phyloP scores from a whole-genome alignment of 2,797 vertebrate species.

The Acipenser oxyrinchus region DNA sequence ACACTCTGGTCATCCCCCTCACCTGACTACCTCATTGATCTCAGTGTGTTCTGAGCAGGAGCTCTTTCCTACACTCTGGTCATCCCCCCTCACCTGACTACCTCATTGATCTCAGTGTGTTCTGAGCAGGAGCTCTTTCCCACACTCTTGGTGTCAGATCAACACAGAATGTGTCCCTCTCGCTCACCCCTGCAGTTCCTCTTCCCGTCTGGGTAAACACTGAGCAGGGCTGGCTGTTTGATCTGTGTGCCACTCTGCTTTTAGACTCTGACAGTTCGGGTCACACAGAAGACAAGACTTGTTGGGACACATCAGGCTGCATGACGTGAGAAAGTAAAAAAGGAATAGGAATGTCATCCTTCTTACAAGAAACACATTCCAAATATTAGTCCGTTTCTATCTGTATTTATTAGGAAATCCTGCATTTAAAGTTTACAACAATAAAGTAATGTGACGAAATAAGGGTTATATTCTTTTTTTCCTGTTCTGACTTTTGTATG shows the following conservation, averaged over 20 bases:
- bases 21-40: too few species aligned
- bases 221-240: constrained; percentile 48
- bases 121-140: constrained; percentile 22
- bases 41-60: too few species aligned
- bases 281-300: constrained; percentile 45
- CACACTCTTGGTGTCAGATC: constrained; percentile 26
- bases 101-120: constrained; percentile 16
- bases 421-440: too few species aligned
- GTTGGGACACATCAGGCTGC: constrained; percentile 44
- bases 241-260: constrained; percentile 42
- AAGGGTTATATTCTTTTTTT: too few species aligned
- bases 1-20: constrained; percentile 13
- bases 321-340: constrained; percentile 35
- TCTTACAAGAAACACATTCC: constrained; percentile 16
- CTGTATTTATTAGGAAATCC: too few species aligned
- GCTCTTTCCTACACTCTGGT: constrained; percentile 6
- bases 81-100: constrained; percentile 21
- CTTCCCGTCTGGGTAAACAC: constrained; percentile 47
- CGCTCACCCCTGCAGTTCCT: constrained; percentile 32
- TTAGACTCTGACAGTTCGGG: constrained; percentile 50
- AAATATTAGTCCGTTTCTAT: too few species aligned
- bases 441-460: too few species aligned
- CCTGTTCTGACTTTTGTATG: too few species aligned
- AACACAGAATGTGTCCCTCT: constrained; percentile 35
- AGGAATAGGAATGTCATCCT: constrained; percentile 28